These are phyloP conservation scores for Linyphia triangularis DNA, from an alignment of 2,888 invertebrate species.

Conservation along the genomic window DNA sequence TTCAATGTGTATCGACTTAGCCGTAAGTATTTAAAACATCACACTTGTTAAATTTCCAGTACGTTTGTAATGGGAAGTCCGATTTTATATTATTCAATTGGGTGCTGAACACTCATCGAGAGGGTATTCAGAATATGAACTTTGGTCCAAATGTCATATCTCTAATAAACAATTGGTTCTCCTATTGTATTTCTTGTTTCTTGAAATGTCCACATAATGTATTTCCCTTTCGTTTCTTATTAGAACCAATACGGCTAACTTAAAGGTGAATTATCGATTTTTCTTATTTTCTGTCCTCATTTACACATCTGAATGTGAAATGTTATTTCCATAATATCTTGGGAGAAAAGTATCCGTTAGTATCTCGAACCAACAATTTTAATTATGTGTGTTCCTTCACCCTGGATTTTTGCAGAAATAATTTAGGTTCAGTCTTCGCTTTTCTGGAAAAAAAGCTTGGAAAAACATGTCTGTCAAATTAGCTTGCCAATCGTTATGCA, in stretches of 20 bases:
- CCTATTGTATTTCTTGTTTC: neutral
- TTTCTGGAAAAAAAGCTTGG: neutral
- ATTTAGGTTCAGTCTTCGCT: too few species aligned
- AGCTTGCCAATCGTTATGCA: neutral
- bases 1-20: constrained; percentile 76
- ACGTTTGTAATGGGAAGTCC: neutral
- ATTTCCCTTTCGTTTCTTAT: neutral
- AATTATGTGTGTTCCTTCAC: too few species aligned
- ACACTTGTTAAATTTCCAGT: neutral
- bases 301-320: neutral
- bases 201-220: neutral
- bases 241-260: neutral
- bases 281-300: neutral
- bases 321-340: neutral
- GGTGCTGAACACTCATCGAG: neutral
- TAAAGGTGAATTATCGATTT: neutral
- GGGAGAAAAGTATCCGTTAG: too few species aligned
- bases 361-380: too few species aligned
- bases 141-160: neutral
- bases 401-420: too few species aligned
- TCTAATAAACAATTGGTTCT: neutral
- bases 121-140: constrained; percentile 13
- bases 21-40: constrained; percentile 57
- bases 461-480: neutral
- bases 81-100: neutral